A percentile compares a stretch with the other conserved stretches of the same genome.
Conservation (phyloP, 2,888 invertebrate genomes). For the Sinotaia quadrata region DNA sequence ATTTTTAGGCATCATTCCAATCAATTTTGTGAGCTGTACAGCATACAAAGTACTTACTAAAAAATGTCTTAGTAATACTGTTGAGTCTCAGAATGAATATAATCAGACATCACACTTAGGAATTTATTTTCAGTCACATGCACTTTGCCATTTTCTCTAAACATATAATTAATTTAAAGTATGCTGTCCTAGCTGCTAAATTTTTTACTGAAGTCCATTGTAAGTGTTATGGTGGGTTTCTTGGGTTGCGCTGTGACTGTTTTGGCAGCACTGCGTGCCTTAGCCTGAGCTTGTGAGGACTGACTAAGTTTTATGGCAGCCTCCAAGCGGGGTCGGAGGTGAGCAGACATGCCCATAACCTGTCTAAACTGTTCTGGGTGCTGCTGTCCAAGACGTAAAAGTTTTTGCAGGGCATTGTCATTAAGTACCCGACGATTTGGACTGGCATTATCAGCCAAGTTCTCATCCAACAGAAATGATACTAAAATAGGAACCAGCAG, state of each 20-base stretch:
- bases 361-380: slow-evolving; percentile 95
- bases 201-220: slow-evolving; percentile 45
- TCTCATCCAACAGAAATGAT: slow-evolving; percentile 82
- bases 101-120: too few relatives aligned
- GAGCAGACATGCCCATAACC: slow-evolving; percentile 87
- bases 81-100: too few relatives aligned
- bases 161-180: too few relatives aligned
- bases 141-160: too few relatives aligned
- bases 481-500: slow-evolving; percentile 92
- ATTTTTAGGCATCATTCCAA: too few relatives aligned
- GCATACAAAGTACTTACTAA: too few relatives aligned
- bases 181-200: slow-evolving; percentile 36
- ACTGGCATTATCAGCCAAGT: slow-evolving; percentile 63
- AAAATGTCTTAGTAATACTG: too few relatives aligned
- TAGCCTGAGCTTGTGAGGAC: slow-evolving; percentile 73
- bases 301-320: slow-evolving; percentile 84
- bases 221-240: slow-evolving; percentile 47
- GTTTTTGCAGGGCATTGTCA: slow-evolving; percentile 89
- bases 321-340: slow-evolving; percentile 87
- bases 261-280: slow-evolving; percentile 72
- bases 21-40: too few relatives aligned
- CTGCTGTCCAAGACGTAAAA: slow-evolving; percentile 92
- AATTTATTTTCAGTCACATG: too few relatives aligned
- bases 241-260: slow-evolving; percentile 46
- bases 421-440: slow-evolving; percentile 76